A percentile compares a stretch with the other conserved stretches of the same genome.
Conservation (phyloP, 2,113 vertebrate species). For the Arvicanthis niloticus region DNA sequence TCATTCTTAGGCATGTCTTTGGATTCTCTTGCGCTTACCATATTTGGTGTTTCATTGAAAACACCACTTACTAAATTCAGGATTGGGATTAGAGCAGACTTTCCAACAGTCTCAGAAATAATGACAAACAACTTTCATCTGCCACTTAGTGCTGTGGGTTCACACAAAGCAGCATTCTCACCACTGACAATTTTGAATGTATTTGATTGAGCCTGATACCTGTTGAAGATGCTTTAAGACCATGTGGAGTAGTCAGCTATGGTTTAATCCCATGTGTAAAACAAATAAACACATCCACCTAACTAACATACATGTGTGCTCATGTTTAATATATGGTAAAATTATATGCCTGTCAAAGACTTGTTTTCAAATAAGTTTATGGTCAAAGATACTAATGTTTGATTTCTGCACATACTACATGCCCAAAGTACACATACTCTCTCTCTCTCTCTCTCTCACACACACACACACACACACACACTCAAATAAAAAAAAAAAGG, state of each 20-base stretch:
- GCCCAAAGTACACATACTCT: neutral
- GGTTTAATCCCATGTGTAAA: too few species aligned
- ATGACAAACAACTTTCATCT: neutral
- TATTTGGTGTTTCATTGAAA: neutral
- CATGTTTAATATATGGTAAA: neutral
- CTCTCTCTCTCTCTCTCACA: neutral
- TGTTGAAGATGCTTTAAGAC: neutral
- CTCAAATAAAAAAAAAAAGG: neutral
- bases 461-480: neutral
- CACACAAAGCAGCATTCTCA: neutral
- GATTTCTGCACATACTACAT: neutral
- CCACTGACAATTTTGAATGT: neutral
- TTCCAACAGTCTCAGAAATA: neutral
- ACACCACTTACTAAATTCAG: neutral
- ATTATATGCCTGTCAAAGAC: neutral
- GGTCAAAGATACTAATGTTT: neutral
- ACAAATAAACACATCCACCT: neutral
- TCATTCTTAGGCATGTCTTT: neutral
- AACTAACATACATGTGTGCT: neutral
- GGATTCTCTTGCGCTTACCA: neutral
- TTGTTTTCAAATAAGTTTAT: neutral
- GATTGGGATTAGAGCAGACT: neutral
- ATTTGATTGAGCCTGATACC: neutral
- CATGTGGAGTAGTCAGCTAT: neutral
- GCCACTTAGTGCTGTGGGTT: neutral